phyloP scores from a whole-genome alignment of 2,113 vertebrate genomes.

The Campylomormyrus numenius region DNA sequence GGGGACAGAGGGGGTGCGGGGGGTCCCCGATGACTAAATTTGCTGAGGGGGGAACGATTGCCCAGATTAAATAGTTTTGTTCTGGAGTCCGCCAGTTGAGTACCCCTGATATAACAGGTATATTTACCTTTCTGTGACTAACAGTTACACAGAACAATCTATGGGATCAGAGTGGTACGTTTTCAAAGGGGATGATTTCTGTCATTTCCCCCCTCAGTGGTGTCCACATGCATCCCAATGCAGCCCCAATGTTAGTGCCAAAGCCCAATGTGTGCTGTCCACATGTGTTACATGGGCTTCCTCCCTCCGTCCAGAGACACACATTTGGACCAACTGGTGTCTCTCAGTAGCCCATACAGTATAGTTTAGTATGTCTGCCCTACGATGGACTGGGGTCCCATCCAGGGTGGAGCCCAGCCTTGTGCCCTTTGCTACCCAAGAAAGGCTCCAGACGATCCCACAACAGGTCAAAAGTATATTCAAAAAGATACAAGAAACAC shows the following conservation, averaged over 20 bases:
- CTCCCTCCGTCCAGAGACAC: background rate
- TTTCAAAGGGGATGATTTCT: background rate
- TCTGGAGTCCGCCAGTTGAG: background rate
- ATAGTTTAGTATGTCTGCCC: background rate
- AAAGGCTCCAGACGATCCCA: background rate
- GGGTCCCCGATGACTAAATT: background rate
- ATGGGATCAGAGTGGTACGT: background rate
- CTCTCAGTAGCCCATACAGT: background rate
- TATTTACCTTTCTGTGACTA: background rate
- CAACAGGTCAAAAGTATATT: background rate
- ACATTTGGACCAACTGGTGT: background rate
- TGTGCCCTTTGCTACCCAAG: background rate
- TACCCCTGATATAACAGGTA: background rate
- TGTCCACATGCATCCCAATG: background rate
- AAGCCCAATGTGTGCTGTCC: background rate
- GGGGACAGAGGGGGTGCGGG: background rate
- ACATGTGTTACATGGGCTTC: background rate
- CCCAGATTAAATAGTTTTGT: background rate
- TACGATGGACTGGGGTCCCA: background rate
- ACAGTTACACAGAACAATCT: background rate
- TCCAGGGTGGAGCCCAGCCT: background rate
- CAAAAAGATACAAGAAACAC: background rate
- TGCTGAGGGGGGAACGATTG: background rate
- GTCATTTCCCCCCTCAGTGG: background rate
- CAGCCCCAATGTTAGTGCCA: background rate